Conservation (phyloP, 1,140 invertebrate species). For the Cyphomyrmex costatus region DNA sequence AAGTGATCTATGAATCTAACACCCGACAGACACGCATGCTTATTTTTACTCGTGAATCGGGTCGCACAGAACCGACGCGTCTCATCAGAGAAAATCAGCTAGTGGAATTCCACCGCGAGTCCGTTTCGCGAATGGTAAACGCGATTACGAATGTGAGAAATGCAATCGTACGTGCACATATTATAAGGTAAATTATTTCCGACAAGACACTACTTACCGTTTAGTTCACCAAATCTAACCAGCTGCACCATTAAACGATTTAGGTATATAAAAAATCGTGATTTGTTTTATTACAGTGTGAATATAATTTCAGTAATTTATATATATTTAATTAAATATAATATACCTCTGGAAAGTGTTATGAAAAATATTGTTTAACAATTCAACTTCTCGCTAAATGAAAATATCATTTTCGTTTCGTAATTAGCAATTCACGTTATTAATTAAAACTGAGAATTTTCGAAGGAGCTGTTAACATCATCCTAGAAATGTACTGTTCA, state of each 20-base stretch:
- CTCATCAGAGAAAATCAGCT: slow-evolving; percentile 35
- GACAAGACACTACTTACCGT: not conserved
- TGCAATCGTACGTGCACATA: not conserved
- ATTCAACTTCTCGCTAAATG: not conserved
- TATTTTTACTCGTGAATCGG: slow-evolving; percentile 43
- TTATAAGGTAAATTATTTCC: not conserved
- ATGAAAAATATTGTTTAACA: not conserved
- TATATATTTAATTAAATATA: slow-evolving; percentile 30
- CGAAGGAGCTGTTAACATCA: slow-evolving; percentile 13
- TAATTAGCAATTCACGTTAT: not conserved
- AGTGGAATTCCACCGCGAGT: not conserved
- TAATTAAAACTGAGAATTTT: slow-evolving; percentile 1
- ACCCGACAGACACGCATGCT: slow-evolving; percentile 29
- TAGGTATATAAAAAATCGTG: not conserved
- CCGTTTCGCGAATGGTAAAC: not conserved
- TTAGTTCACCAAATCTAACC: not conserved
- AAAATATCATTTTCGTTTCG: not conserved
- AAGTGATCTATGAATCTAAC: slow-evolving; percentile 58
- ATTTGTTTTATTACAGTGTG: not conserved
- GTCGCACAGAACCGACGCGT: slow-evolving; percentile 20
- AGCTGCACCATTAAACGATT: not conserved
- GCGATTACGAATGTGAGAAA: not conserved
- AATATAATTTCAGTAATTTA: not conserved
- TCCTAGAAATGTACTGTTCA: not conserved
- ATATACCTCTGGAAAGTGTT: not conserved